A percentile compares a stretch with the other conserved stretches of the same genome.
phyloP scores from a whole-genome alignment of 2,113 vertebrate genomes.

The Salminus brasiliensis region DNA sequence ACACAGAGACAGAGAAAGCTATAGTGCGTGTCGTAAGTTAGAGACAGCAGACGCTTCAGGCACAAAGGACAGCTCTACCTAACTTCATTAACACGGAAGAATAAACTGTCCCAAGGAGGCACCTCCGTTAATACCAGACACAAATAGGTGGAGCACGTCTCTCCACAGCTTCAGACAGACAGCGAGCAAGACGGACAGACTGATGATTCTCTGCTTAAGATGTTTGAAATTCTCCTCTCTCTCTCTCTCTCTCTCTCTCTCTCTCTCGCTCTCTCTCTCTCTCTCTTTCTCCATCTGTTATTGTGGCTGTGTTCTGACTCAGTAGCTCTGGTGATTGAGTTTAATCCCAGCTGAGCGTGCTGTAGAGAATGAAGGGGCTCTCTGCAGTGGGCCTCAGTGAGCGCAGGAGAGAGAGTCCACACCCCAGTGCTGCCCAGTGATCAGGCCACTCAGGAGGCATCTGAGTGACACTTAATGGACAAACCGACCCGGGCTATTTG shows the following conservation, averaged over 20 bases:
- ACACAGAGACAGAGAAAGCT: conserved; percentile 44
- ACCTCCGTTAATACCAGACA: neutral
- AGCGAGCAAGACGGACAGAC: conserved; percentile 21
- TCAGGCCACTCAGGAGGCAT: neutral
- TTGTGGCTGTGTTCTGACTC: conserved; percentile 72
- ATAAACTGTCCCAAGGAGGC: conserved; percentile 61
- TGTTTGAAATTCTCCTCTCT: conserved; percentile 69
- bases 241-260: neutral
- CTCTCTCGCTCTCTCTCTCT: neutral
- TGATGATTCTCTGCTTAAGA: conserved; percentile 66
- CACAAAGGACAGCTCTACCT: too few relatives aligned
- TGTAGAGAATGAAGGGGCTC: conserved; percentile 75
- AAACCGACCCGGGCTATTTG: neutral
- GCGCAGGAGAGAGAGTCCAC: neutral
- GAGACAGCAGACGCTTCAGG: too few relatives aligned
- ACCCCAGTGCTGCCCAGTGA: neutral
- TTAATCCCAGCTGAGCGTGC: conserved; percentile 71
- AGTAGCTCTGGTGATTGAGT: conserved; percentile 72
- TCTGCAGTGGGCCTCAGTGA: conserved; percentile 12
- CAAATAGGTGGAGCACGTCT: neutral
- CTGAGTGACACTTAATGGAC: neutral
- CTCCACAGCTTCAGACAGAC: conserved; percentile 2
- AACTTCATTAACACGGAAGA: conserved; percentile 11
- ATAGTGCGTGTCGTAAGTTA: conserved; percentile 22
- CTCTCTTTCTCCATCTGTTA: conserved; percentile 67